Percentiles rank a stretch among this genome's conserved stretches.
phyloP scores from a whole-genome alignment of 2,113 vertebrate species.

The Istiophorus platypterus region DNA sequence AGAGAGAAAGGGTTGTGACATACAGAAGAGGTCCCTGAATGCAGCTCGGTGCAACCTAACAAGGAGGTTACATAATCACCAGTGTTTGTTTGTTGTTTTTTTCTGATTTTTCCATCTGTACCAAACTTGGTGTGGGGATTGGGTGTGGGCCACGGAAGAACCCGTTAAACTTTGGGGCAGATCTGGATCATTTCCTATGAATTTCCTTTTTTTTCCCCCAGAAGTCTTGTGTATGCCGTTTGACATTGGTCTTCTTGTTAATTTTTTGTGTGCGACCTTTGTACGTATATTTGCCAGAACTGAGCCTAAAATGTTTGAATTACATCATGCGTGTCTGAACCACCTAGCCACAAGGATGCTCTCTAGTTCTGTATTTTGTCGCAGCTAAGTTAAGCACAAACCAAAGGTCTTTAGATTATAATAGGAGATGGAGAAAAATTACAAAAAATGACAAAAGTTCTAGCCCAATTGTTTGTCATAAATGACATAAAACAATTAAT shows the following conservation, averaged over 20 bases:
- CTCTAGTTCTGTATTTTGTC: constrained; percentile 4
- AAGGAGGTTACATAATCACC: background rate
- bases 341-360: background rate
- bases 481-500: background rate
- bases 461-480: background rate
- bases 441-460: too few species aligned
- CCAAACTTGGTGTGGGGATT: too few species aligned
- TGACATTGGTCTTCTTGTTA: too few species aligned
- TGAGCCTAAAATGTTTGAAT: background rate
- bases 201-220: too few species aligned
- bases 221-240: too few species aligned
- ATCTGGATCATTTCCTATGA: too few species aligned
- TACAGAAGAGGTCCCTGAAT: background rate
- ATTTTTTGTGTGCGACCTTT: background rate
- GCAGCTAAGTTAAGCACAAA: background rate
- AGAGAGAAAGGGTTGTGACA: background rate
- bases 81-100: too few species aligned
- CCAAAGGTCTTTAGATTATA: background rate
- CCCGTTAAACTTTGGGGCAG: too few species aligned
- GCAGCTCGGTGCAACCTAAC: background rate
- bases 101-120: too few species aligned
- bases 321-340: background rate
- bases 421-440: background rate
- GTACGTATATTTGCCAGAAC: background rate
- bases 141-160: too few species aligned